These are phyloP conservation scores for Trinorchestia longiramus DNA, from an alignment of 1,140 invertebrate species.

Conservation along the genomic window DNA sequence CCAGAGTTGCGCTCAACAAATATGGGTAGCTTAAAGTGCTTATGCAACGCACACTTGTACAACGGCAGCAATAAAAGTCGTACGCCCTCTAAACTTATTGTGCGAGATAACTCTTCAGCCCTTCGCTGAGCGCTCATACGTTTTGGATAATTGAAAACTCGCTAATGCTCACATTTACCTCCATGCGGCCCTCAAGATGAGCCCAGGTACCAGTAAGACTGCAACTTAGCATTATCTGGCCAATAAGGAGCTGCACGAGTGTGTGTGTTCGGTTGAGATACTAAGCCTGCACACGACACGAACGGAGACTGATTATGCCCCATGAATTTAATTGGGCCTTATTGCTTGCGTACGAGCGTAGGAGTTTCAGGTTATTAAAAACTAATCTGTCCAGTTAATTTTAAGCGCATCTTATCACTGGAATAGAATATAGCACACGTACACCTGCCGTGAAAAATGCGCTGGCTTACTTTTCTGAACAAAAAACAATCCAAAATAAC, in stretches of 20 bases:
- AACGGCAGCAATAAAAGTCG: background rate
- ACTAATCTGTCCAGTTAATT: background rate
- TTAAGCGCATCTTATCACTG: background rate
- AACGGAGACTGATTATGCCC: background rate
- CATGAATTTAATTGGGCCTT: background rate
- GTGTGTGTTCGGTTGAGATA: background rate
- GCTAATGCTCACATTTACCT: background rate
- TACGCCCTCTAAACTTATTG: background rate
- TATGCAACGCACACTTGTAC: background rate
- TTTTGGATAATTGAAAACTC: background rate
- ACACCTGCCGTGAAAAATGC: background rate
- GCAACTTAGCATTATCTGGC: background rate
- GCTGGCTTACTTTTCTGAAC: background rate
- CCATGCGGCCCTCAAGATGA: background rate
- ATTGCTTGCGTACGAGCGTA: background rate
- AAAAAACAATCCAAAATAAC: background rate
- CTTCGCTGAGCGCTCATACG: background rate
- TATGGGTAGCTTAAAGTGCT: background rate
- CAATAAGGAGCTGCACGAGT: background rate
- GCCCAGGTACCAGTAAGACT: background rate
- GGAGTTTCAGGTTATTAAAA: background rate
- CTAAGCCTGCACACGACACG: background rate
- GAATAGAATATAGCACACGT: background rate
- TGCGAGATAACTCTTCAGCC: background rate
- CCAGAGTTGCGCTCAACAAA: background rate